Base-by-base conservation (phyloP, 2,888 invertebrate genomes). In the Sympetrum striolatum region DNA sequence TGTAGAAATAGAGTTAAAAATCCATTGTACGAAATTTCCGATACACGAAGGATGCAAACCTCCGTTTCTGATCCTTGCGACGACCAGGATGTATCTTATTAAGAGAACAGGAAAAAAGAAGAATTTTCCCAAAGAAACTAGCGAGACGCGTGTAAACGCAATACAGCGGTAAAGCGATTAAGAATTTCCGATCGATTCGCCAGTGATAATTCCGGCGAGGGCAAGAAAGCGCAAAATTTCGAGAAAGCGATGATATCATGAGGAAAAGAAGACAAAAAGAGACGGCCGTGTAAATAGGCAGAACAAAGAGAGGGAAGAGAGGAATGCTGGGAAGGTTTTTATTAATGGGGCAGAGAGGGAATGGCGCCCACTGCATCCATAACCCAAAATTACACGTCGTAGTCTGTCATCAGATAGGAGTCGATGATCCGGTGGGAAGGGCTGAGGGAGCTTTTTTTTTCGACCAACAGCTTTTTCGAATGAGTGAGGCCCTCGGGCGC, bases 311-410 rank as follows among this genome's bases (percentile, higher is more conserved):
- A 12, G 82, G 82, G 58, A 39, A 35, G 18, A 25, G 82, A 35
- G 35, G 35, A 31, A 44, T 5, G 58, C 44, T 35, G 82, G 58
- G 58, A 60, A 35, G 82, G 39, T 18, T 64, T 64, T 64, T 64
- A 64, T 64, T 64, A 81, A 44, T 44, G 44, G 18, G 81, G 25
- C 25, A 25, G 81, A 25, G 81, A 39, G 58, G 35, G 35, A n/a
- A 58, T 48, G 25, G 81, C 82, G 82, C 82, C 82, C 82, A 8
- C 64, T 82, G 82, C 82, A 82, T 82, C 82, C 82, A 82, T 82
- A 82, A 82, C 82, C 82, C 58, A 82, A 82, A 82, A 82, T 82
- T 82, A 82, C 82, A 53, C 82, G 82, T 82, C 82, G 82, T 82
- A 82, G 82, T 53, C 82, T 82, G 82, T 82, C 82, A 82, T 82